A percentile compares a stretch with the other conserved stretches of the same genome.
These are phyloP conservation scores for Lepilemur septentrionalis DNA, from an alignment of 2,797 vertebrate genomes.

Conservation along the genomic window DNA sequence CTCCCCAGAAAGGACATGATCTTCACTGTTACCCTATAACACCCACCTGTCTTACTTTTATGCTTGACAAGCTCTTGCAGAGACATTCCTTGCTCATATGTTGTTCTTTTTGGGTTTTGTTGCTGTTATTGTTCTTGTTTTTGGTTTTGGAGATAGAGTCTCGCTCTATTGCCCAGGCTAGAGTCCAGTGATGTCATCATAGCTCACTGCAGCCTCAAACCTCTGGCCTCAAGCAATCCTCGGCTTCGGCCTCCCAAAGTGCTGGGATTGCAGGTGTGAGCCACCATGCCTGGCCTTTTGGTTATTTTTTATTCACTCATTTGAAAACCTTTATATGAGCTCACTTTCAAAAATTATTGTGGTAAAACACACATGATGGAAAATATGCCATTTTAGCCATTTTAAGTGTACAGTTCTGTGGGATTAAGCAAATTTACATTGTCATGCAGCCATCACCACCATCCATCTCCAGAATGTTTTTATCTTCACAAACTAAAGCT, in stretches of 20 bases:
- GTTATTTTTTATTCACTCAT: not conserved
- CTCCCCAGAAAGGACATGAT: not conserved
- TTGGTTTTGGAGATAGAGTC: not conserved
- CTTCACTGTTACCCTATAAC: accelerated
- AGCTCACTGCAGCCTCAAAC: not conserved
- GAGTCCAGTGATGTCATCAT: not conserved
- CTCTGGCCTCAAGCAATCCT: not conserved
- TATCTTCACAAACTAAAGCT: not conserved
- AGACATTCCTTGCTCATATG: not conserved
- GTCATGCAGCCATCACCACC: too few relatives aligned
- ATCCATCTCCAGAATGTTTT: not conserved
- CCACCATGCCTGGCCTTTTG: too few relatives aligned
- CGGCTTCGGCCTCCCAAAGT: not conserved
- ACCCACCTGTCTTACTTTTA: not conserved
- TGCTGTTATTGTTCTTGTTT: not conserved
- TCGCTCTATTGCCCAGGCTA: not conserved
- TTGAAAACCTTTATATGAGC: not conserved
- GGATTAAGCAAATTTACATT: accelerated
- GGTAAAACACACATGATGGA: not conserved
- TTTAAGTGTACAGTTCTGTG: accelerated
- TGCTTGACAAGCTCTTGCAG: not conserved
- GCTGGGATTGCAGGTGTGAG: not conserved
- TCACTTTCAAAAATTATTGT: not conserved
- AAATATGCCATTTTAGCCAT: not conserved
- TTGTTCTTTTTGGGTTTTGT: not conserved